Conservation (phyloP, 2,888 invertebrate genomes). For the Dioctria rufipes region DNA sequence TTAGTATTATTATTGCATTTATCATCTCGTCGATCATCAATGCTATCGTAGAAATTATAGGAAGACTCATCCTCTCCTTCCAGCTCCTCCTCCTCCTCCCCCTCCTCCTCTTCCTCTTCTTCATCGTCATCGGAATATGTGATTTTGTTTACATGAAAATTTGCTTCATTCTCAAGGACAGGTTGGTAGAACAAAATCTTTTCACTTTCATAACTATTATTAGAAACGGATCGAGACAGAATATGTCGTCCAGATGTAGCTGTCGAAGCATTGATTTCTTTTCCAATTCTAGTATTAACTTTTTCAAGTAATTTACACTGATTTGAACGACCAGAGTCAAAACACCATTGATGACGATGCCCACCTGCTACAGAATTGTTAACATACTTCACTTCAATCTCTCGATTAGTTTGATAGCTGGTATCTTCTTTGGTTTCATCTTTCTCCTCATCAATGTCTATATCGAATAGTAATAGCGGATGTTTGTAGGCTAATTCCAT, state of each 20-base stretch:
- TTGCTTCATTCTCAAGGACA: constrained; percentile 55
- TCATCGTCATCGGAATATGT: constrained; percentile 55
- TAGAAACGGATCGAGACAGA: constrained; percentile 53
- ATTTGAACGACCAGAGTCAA: not conserved
- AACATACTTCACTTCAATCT: constrained; percentile 49
- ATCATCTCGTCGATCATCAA: constrained; percentile 58
- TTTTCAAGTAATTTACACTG: constrained; percentile 60
- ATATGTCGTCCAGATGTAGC: not conserved
- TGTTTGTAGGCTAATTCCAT: constrained; percentile 67
- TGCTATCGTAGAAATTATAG: constrained; percentile 61
- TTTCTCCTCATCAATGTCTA: constrained; percentile 65
- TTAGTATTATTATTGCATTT: constrained; percentile 17
- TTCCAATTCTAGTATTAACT: constrained; percentile 59
- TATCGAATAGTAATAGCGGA: constrained; percentile 70
- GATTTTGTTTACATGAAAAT: constrained; percentile 60
- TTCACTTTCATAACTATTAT: constrained; percentile 58
- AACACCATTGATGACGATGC: not conserved
- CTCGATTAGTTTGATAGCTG: constrained; percentile 40
- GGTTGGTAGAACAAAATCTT: constrained; percentile 56
- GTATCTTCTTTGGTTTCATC: constrained; percentile 22
- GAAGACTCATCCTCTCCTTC: constrained; percentile 29
- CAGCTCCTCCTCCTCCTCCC: too few relatives aligned
- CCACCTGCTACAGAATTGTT: not conserved
- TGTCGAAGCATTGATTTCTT: constrained; percentile 56
- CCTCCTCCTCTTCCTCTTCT: not conserved